These are phyloP conservation scores for Neoscelio sp. DNA, from an alignment of 2,888 invertebrate genomes.

Conservation along the genomic window DNA sequence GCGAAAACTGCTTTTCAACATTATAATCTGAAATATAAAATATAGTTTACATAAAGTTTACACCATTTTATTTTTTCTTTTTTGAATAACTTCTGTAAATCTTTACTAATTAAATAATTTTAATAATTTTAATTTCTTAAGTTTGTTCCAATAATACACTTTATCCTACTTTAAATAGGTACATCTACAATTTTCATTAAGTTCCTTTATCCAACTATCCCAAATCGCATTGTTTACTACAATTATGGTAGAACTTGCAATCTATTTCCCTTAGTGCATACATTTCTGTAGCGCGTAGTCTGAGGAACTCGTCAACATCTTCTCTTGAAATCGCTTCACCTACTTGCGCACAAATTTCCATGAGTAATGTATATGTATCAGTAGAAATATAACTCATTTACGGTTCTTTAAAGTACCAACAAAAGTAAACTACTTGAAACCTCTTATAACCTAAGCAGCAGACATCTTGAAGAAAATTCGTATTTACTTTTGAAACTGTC, in stretches of 20 bases:
- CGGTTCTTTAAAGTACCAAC: neutral
- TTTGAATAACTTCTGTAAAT: too few relatives aligned
- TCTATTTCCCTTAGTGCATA: slow-evolving; percentile 18
- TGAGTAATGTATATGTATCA: slow-evolving; percentile 20
- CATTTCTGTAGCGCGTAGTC: slow-evolving; percentile 4
- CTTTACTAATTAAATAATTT: too few relatives aligned
- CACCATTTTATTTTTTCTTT: too few relatives aligned
- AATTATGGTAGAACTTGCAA: slow-evolving; percentile 35
- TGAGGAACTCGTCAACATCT: slow-evolving; percentile 29
- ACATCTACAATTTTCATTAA: slow-evolving; percentile 16
- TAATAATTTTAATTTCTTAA: too few relatives aligned
- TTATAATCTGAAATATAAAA: too few relatives aligned
- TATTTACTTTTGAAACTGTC: neutral
- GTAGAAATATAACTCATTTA: slow-evolving; percentile 14
- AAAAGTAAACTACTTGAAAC: neutral
- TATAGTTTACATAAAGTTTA: too few relatives aligned
- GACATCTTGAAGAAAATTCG: neutral
- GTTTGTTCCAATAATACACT: too few relatives aligned
- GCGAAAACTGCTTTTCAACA: too few relatives aligned
- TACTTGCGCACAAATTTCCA: slow-evolving; percentile 23
- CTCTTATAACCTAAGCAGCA: neutral
- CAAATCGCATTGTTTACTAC: slow-evolving; percentile 27
- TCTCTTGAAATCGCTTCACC: slow-evolving; percentile 20
- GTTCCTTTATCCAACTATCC: slow-evolving; percentile 22
- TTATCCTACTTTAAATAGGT: neutral